Evolutionary conservation across 1,140 invertebrate species (phyloP).

Genomic region (Papilio machaon): DNA sequence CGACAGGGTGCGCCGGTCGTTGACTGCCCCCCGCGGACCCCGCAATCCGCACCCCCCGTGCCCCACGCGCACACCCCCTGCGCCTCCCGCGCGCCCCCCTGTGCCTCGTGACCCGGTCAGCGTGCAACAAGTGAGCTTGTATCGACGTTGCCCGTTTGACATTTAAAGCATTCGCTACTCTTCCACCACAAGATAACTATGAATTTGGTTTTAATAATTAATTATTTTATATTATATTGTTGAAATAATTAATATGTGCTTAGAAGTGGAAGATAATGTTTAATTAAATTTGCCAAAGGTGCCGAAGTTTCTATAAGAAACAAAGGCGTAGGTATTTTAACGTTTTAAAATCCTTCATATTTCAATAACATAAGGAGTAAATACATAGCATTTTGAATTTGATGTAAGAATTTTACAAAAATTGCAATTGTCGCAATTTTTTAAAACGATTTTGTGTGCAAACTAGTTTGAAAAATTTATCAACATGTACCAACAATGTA

Average conservation of each 20-base stretch:
- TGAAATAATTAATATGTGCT: not conserved
- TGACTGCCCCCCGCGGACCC: slow-evolving; percentile 52
- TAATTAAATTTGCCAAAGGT: not conserved
- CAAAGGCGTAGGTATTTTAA: not conserved
- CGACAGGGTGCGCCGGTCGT: slow-evolving; percentile 64
- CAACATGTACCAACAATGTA: too few relatives aligned
- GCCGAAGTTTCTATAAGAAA: not conserved
- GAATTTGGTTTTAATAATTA: slow-evolving; percentile 1
- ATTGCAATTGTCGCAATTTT: too few relatives aligned
- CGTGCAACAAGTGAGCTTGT: slow-evolving; percentile 72
- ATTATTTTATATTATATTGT: not conserved
- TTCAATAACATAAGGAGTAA: too few relatives aligned
- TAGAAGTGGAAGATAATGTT: not conserved
- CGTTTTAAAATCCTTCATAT: not conserved
- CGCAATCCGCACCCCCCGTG: too few relatives aligned
- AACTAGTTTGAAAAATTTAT: too few relatives aligned
- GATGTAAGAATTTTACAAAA: too few relatives aligned
- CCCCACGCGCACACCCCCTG: slow-evolving; percentile 39
- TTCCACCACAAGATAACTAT: slow-evolving; percentile 24
- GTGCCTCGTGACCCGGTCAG: slow-evolving; percentile 70
- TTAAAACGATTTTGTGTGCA: too few relatives aligned
- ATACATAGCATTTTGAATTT: too few relatives aligned
- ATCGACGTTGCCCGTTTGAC: slow-evolving; percentile 75
- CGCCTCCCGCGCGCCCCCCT: slow-evolving; percentile 41
- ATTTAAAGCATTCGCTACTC: slow-evolving; percentile 58